Percentiles rank a stretch among this genome's conserved stretches.
Evolutionary conservation across 2,113 vertebrate species (phyloP).

Genomic region (Numenius arquata): DNA sequence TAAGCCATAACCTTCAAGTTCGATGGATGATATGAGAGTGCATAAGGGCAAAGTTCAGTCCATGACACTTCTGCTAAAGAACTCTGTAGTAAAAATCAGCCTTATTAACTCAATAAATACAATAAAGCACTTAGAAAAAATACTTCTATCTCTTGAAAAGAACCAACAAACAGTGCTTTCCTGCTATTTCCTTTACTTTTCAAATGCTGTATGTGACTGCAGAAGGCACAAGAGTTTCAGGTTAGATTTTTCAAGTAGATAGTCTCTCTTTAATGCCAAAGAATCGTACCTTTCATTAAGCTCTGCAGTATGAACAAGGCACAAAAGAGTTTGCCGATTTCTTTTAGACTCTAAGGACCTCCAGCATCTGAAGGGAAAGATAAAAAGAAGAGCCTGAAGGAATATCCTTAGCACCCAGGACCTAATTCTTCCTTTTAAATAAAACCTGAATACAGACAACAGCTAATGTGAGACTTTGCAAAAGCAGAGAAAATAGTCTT

Average conservation of each 20-base stretch:
- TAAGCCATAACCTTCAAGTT: background rate
- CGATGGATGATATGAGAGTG: background rate
- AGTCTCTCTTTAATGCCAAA: background rate
- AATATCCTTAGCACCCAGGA: background rate
- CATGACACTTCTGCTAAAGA: background rate
- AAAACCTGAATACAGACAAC: background rate
- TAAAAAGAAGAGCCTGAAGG: background rate
- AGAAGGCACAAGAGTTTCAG: background rate
- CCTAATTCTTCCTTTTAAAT: background rate
- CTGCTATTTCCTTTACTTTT: background rate
- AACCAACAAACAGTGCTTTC: background rate
- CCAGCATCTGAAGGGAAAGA: background rate
- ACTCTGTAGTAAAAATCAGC: background rate
- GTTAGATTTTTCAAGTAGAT: background rate
- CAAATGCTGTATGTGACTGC: background rate
- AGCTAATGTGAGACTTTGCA: background rate
- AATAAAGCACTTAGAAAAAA: background rate
- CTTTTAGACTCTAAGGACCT: background rate
- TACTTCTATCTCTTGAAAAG: background rate
- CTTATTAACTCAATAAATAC: background rate
- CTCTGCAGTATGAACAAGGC: background rate
- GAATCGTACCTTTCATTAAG: background rate
- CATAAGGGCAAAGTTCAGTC: background rate
- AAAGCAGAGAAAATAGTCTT: background rate
- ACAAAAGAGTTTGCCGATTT: background rate